A percentile compares a stretch with the other conserved stretches of the same genome.
phyloP scores from a whole-genome alignment of 1,140 invertebrate genomes.

The Heterodera carotae region DNA sequence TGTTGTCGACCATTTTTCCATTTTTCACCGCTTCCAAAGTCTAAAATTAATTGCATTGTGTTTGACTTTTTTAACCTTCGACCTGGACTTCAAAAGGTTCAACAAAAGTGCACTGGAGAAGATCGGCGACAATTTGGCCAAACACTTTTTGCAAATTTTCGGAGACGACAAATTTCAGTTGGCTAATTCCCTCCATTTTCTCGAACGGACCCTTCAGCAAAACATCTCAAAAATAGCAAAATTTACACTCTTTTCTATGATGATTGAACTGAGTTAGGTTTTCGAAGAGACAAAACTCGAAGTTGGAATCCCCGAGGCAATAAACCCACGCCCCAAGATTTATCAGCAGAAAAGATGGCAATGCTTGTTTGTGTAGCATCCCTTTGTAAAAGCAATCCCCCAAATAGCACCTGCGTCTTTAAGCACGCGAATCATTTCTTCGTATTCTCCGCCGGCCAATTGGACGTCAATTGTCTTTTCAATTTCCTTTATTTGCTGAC shows the following conservation, averaged over 20 bases:
- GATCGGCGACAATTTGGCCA: slow-evolving; percentile 48
- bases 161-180: slow-evolving; percentile 48
- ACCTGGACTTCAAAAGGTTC: slow-evolving; percentile 62
- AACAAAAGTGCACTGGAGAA: slow-evolving; percentile 54
- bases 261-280: too few relatives aligned
- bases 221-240: slow-evolving; percentile 45
- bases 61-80: neutral
- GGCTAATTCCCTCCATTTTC: slow-evolving; percentile 54
- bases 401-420: slow-evolving; percentile 44
- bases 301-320: too few relatives aligned
- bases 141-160: slow-evolving; percentile 44
- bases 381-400: too few relatives aligned
- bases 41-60: slow-evolving; percentile 34
- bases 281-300: too few relatives aligned
- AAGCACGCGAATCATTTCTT: slow-evolving; percentile 53
- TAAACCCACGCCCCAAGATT: too few relatives aligned
- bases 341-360: too few relatives aligned
- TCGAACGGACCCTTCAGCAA: slow-evolving; percentile 55
- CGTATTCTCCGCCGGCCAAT: slow-evolving; percentile 45
- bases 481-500: slow-evolving; percentile 60
- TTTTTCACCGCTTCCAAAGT: slow-evolving; percentile 46
- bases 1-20: slow-evolving; percentile 30
- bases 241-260: too few relatives aligned
- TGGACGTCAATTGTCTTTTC: slow-evolving; percentile 50
- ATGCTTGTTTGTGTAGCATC: too few relatives aligned